A percentile compares a stretch with the other conserved stretches of the same genome.
Conservation (phyloP, 2,113 vertebrate species). For the Phrynocephalus versicolor region DNA sequence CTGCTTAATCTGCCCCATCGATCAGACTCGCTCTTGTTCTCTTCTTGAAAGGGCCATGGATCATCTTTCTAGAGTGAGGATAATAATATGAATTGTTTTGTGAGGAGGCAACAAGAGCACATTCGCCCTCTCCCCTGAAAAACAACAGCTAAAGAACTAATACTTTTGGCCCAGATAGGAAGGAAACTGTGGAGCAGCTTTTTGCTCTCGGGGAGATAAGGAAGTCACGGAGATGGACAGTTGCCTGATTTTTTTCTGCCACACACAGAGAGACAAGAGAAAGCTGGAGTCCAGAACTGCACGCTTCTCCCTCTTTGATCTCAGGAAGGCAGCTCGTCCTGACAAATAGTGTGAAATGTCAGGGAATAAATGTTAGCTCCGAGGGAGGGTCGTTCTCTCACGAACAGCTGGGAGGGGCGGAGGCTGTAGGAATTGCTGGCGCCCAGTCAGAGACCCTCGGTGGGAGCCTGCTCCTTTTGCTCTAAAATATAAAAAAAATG, state of each 20-base stretch:
- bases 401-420: constrained; percentile 43
- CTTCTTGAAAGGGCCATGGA: too few relatives aligned
- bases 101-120: too few relatives aligned
- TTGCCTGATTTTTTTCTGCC: neutral
- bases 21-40: too few relatives aligned
- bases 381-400: constrained; percentile 46
- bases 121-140: too few relatives aligned
- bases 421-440: constrained; percentile 21
- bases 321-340: constrained; percentile 57
- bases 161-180: neutral
- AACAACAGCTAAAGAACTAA: too few relatives aligned
- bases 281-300: constrained; percentile 27
- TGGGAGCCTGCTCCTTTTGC: constrained; percentile 34
- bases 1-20: too few relatives aligned
- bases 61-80: too few relatives aligned
- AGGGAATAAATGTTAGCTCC: constrained; percentile 59
- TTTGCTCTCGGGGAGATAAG: neutral
- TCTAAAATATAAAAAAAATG: too few relatives aligned
- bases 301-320: constrained; percentile 61
- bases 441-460: constrained; percentile 30
- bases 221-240: neutral
- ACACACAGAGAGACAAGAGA: neutral
- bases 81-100: too few relatives aligned
- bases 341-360: constrained; percentile 67
- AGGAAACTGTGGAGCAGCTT: neutral